phyloP scores from a whole-genome alignment of 1,140 invertebrate genomes.

The Ceratina australensis region DNA sequence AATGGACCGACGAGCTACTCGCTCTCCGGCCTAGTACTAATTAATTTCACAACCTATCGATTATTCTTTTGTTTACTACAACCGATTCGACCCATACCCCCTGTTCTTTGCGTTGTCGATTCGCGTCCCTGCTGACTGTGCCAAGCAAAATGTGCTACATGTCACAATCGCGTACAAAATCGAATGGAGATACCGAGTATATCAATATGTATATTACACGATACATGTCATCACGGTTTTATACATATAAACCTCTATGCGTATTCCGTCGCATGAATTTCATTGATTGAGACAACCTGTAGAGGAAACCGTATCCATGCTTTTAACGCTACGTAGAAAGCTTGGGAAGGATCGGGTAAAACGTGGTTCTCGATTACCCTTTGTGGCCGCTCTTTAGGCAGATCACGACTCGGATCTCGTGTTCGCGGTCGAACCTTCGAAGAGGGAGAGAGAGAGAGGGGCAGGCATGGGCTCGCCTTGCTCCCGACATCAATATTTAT shows the following conservation, averaged over 20 bases:
- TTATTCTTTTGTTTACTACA: constrained; percentile 42
- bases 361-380: neutral
- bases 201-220: no score
- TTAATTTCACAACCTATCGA: constrained; percentile 47
- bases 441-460: constrained; percentile 14
- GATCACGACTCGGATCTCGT: constrained; percentile 8
- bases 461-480: constrained; percentile 15
- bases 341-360: neutral
- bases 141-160: no score
- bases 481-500: constrained; percentile 54
- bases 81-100: neutral
- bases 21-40: constrained; percentile 27
- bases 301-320: neutral
- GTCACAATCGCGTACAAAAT: no score
- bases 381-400: constrained; percentile 11
- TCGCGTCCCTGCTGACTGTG: neutral
- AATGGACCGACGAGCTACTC: constrained; percentile 23
- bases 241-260: no score
- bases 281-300: no score
- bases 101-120: neutral
- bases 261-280: no score
- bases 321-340: constrained; percentile 15
- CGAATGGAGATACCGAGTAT: no score
- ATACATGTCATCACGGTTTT: no score
- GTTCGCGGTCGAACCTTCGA: neutral